Evolutionary conservation across 2,113 vertebrate species (phyloP).

Genomic region (Desmodus rotundus): DNA sequence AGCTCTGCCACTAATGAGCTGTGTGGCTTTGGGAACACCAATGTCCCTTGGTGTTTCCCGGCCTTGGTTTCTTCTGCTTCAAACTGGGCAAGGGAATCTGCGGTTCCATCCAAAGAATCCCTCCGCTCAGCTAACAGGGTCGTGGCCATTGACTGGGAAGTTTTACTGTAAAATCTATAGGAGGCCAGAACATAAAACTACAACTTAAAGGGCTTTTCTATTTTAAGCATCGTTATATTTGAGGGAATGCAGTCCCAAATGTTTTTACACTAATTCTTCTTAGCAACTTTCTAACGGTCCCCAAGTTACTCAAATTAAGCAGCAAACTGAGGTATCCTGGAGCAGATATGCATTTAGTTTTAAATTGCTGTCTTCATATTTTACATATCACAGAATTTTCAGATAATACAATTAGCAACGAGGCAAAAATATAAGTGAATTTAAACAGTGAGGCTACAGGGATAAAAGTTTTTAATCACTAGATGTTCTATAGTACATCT

Average conservation of each 20-base stretch:
- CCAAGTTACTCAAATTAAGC: constrained; percentile 65
- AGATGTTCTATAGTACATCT: constrained; percentile 58
- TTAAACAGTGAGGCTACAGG: constrained; percentile 38
- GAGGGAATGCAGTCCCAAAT: constrained; percentile 54
- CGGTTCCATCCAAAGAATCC: not conserved
- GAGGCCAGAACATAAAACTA: constrained; percentile 51
- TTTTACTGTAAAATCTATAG: constrained; percentile 37
- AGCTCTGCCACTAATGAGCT: not conserved
- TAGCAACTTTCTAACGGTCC: constrained; percentile 46
- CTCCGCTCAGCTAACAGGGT: not conserved
- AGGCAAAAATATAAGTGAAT: constrained; percentile 53
- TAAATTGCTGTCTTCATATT: constrained; percentile 57
- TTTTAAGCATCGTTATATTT: constrained; percentile 61
- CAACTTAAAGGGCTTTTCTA: constrained; percentile 48
- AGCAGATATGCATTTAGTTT: constrained; percentile 55
- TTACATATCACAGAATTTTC: constrained; percentile 69
- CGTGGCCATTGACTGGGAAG: constrained; percentile 11
- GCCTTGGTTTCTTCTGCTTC: not conserved
- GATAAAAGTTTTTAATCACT: constrained; percentile 67
- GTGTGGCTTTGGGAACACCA: not conserved
- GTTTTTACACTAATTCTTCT: constrained; percentile 59
- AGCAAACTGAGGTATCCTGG: constrained; percentile 50
- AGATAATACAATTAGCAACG: constrained; percentile 65
- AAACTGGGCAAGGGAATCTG: not conserved
- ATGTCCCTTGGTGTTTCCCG: not conserved